A percentile compares a stretch with the other conserved stretches of the same genome.
Conservation (phyloP, 2,888 invertebrate genomes). For the Scrobipalpa costella region DNA sequence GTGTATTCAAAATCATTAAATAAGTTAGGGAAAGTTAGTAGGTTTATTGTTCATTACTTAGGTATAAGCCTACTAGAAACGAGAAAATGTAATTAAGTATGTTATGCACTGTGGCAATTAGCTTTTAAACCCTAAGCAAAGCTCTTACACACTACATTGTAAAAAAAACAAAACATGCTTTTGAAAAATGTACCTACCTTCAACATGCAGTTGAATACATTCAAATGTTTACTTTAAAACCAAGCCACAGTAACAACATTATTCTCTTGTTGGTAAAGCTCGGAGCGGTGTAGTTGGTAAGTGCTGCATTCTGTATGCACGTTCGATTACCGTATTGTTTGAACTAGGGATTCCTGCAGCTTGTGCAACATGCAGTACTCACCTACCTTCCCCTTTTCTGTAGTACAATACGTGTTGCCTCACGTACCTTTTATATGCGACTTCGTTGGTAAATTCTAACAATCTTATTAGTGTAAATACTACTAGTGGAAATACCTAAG, state of each 20-base stretch:
- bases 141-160: background rate
- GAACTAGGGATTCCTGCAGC: constrained; percentile 56
- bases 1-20: constrained; percentile 8
- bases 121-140: background rate
- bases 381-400: constrained; percentile 25
- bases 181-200: background rate
- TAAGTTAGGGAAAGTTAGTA: background rate
- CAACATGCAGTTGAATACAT: constrained; percentile 14
- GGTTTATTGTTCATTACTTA: background rate
- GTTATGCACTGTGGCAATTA: background rate
- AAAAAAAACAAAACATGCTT: background rate
- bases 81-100: background rate
- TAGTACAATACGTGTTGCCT: constrained; percentile 3
- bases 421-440: background rate
- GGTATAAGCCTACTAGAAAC: background rate
- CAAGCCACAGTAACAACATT: constrained; percentile 43
- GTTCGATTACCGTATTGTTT: constrained; percentile 56
- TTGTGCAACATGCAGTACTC: constrained; percentile 43
- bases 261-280: constrained; percentile 41
- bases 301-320: constrained; percentile 42
- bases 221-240: constrained; percentile 43
- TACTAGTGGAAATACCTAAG: no score
- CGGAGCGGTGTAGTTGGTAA: constrained; percentile 25
- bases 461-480: background rate
- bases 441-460: background rate